Evolutionary conservation across 2,888 invertebrate species (phyloP).

Genomic region (Sicus ferrugineus): DNA sequence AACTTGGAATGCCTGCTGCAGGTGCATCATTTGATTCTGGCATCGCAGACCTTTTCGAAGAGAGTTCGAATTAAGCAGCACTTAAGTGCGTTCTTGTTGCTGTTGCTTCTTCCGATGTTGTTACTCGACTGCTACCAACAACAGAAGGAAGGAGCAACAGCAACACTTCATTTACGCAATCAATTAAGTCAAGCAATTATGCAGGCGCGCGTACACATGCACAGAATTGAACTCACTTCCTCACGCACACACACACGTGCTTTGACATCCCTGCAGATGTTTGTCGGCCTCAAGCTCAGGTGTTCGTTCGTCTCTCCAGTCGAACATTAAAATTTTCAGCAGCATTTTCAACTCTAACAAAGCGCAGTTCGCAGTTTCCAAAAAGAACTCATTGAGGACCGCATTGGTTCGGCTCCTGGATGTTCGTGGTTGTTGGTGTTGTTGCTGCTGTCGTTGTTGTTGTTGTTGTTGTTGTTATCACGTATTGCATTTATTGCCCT

Average conservation of each 20-base stretch:
- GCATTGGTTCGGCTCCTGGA: no score
- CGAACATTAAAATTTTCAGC: no score
- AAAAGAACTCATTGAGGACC: no score
- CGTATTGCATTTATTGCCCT: no score
- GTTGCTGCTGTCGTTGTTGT: not conserved
- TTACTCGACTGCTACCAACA: no score
- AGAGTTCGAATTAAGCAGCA: slow-evolving; percentile 4
- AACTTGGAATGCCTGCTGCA: not conserved
- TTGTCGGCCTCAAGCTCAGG: no score
- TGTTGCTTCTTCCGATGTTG: no score
- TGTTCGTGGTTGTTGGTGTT: not conserved
- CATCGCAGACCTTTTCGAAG: not conserved
- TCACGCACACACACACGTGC: not conserved
- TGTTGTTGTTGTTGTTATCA: no score
- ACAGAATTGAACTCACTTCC: slow-evolving; percentile 12
- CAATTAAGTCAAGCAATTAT: slow-evolving; percentile 17
- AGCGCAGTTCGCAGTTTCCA: no score
- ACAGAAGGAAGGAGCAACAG: slow-evolving; percentile 2
- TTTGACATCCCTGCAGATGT: not conserved
- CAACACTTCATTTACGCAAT: slow-evolving; percentile 19
- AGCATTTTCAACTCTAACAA: no score
- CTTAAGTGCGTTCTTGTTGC: not conserved
- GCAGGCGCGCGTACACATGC: no score
- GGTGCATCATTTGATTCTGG: not conserved
- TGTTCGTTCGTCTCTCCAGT: no score